A percentile compares a stretch with the other conserved stretches of the same genome.
Conservation (phyloP, 2,113 vertebrate species). For the Oncorhynchus masou region DNA sequence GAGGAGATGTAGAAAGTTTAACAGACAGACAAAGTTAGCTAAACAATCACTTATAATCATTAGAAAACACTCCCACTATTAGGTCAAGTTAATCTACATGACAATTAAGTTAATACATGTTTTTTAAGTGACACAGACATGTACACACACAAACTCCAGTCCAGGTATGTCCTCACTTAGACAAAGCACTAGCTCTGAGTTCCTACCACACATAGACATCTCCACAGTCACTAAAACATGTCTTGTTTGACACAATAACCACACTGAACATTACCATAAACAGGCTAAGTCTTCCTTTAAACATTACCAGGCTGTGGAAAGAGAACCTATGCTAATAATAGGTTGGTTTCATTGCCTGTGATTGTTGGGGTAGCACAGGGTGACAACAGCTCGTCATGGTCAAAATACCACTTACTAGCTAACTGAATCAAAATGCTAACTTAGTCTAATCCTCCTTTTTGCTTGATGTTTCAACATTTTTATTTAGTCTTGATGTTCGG, state of each 20-base stretch:
- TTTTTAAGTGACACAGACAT: neutral
- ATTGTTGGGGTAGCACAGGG: slow-evolving; percentile 10
- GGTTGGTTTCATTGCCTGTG: neutral
- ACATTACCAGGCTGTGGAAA: slow-evolving; percentile 39
- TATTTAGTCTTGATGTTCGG: too few relatives aligned
- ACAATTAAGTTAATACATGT: too few relatives aligned
- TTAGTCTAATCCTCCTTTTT: too few relatives aligned
- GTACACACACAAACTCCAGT: neutral
- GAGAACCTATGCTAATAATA: neutral
- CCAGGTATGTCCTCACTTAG: too few relatives aligned
- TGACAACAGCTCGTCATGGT: slow-evolving; percentile 43
- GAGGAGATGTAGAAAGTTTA: too few relatives aligned
- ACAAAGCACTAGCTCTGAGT: neutral
- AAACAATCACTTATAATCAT: too few relatives aligned
- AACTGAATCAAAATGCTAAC: slow-evolving; percentile 19
- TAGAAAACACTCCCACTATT: too few relatives aligned
- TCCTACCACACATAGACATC: slow-evolving; percentile 61
- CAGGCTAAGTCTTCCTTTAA: slow-evolving; percentile 38
- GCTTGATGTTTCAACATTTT: neutral
- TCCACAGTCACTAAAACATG: slow-evolving; percentile 46
- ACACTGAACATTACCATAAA: slow-evolving; percentile 31
- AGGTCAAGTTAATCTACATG: too few relatives aligned
- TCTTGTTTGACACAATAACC: slow-evolving; percentile 57
- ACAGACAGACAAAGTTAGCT: too few relatives aligned
- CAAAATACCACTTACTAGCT: neutral